Conservation (phyloP, 2,888 invertebrate genomes). For the Glyphotaelius pellucidus region DNA sequence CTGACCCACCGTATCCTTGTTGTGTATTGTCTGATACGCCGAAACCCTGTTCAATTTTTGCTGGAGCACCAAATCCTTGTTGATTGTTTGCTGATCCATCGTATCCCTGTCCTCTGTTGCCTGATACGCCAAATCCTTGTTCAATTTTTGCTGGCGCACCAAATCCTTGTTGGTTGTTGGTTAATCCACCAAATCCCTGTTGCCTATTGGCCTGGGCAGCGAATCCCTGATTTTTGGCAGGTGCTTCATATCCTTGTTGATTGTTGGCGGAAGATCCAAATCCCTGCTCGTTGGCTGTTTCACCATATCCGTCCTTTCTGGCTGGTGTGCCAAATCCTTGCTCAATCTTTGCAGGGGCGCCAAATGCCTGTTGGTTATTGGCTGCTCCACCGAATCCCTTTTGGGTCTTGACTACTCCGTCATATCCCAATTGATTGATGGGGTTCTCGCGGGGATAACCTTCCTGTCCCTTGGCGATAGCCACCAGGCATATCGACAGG, state of each 20-base stretch:
- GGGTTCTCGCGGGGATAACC: conserved; percentile 67
- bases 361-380: background rate
- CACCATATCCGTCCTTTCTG: background rate
- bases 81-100: background rate
- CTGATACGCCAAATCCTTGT: background rate
- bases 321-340: background rate
- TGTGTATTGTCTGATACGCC: background rate
- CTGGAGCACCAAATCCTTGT: background rate
- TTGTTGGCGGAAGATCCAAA: background rate
- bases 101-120: background rate
- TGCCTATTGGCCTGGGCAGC: background rate
- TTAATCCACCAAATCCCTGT: background rate
- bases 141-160: background rate
- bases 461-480: conserved; percentile 64
- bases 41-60: background rate
- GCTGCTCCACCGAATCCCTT: conserved; percentile 13
- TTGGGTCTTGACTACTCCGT: conserved; percentile 3
- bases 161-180: background rate
- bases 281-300: background rate
- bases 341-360: background rate
- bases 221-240: background rate
- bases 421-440: conserved; percentile 63
- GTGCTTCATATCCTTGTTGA: background rate
- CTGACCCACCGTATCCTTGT: background rate
- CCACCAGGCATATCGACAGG: conserved; percentile 50